phyloP scores from a whole-genome alignment of 2,888 invertebrate genomes.

The Sarcophaga variegata region DNA sequence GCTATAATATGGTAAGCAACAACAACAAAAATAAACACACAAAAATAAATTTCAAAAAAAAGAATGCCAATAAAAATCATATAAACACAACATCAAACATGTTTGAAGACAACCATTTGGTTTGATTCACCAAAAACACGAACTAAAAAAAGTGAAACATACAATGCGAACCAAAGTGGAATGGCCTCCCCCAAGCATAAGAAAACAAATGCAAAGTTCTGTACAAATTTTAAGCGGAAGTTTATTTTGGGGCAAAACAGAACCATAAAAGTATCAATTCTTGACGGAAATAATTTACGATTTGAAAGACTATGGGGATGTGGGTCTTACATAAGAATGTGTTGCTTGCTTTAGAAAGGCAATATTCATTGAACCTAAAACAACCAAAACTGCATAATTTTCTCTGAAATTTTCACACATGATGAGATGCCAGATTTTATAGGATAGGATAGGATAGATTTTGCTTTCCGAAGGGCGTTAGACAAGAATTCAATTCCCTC shows the following conservation, averaged over 20 bases:
- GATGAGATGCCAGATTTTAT: no score
- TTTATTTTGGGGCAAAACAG: constrained; percentile 31
- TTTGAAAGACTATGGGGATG: no score
- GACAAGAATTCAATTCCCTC: no score
- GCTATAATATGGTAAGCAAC: not conserved
- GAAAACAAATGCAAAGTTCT: constrained; percentile 23
- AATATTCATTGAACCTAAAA: no score
- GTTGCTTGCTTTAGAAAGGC: no score
- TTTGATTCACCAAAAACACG: not conserved
- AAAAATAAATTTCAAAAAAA: not conserved
- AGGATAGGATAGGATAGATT: no score
- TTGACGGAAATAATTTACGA: not conserved
- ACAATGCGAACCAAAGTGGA: constrained; percentile 59
- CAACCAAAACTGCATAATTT: no score
- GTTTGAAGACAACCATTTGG: constrained; percentile 16
- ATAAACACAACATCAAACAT: constrained; percentile 67
- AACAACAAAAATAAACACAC: not conserved
- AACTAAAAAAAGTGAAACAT: constrained; percentile 36
- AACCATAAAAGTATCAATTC: not conserved
- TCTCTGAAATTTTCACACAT: no score
- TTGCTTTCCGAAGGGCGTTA: no score
- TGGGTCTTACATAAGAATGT: no score
- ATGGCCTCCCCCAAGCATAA: constrained; percentile 49
- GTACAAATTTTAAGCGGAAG: constrained; percentile 40
- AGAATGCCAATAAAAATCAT: constrained; percentile 1